phyloP scores from a whole-genome alignment of 2,888 invertebrate genomes.

The Cheilosia vernalis region DNA sequence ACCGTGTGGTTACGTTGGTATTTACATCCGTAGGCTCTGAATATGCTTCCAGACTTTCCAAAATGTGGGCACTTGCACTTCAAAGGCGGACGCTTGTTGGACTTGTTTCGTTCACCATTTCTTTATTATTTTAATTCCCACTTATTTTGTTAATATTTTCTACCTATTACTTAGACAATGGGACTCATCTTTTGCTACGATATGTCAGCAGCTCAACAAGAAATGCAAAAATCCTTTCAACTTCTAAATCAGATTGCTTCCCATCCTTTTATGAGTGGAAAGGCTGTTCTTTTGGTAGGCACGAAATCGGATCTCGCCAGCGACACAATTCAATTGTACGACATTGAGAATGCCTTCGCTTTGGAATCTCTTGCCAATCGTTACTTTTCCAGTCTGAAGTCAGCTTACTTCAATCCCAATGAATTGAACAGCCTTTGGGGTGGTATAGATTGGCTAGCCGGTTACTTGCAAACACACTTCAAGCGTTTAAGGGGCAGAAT shows the following conservation, averaged over 20 bases:
- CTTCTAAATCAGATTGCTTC: slow-evolving; percentile 77
- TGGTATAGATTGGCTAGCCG: slow-evolving; percentile 51
- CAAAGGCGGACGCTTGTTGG: too few relatives aligned
- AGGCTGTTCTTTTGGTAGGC: slow-evolving; percentile 80
- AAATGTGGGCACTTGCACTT: too few relatives aligned
- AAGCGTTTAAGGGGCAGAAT: slow-evolving; percentile 25
- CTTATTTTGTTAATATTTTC: too few relatives aligned
- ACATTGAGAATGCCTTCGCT: slow-evolving; percentile 80
- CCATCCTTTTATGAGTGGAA: slow-evolving; percentile 79
- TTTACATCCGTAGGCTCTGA: too few relatives aligned
- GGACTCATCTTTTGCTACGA: slow-evolving; percentile 80
- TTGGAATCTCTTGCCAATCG: slow-evolving; percentile 78
- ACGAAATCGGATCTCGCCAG: slow-evolving; percentile 78
- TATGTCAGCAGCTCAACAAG: slow-evolving; percentile 76
- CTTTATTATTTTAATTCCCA: too few relatives aligned
- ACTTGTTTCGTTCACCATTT: too few relatives aligned
- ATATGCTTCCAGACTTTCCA: too few relatives aligned
- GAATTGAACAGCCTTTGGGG: slow-evolving; percentile 36
- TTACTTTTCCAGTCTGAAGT: slow-evolving; percentile 76
- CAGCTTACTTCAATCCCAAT: slow-evolving; percentile 40
- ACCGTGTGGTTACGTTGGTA: too few relatives aligned
- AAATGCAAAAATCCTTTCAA: slow-evolving; percentile 77
- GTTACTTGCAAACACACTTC: slow-evolving; percentile 14
- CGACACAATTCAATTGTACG: slow-evolving; percentile 80
- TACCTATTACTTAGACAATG: slow-evolving; percentile 76